Conservation (phyloP, 2,888 invertebrate species). For the Tubulanus polymorphus region DNA sequence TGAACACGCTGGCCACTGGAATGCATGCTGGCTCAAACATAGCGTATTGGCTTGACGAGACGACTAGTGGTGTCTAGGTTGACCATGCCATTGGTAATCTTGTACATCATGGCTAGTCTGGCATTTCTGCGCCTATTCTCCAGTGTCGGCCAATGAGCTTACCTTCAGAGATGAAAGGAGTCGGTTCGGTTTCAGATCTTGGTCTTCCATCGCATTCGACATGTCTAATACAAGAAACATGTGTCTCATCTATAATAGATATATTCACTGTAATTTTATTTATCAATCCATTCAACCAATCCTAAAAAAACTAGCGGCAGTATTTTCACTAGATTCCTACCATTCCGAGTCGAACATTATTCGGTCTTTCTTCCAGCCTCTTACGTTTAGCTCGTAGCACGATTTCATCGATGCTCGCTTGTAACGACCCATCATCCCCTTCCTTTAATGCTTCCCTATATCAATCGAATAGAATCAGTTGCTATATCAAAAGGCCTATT, state of each 20-base stretch:
- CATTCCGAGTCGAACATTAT: slow-evolving; percentile 84
- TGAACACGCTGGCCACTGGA: no score
- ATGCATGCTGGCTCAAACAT: no score
- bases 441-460: slow-evolving; percentile 84
- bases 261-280: not conserved
- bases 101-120: no score
- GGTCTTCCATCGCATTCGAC: slow-evolving; percentile 90
- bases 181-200: slow-evolving; percentile 91
- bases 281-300: no score
- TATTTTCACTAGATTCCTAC: no score
- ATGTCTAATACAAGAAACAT: slow-evolving; percentile 86
- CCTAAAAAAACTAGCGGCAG: no score
- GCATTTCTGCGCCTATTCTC: no score
- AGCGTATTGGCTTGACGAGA: no score
- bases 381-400: slow-evolving; percentile 80
- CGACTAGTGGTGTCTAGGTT: no score
- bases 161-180: slow-evolving; percentile 84
- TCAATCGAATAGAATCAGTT: not conserved
- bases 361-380: slow-evolving; percentile 53
- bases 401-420: slow-evolving; percentile 85
- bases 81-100: no score
- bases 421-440: slow-evolving; percentile 88
- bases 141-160: no score
- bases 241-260: slow-evolving; percentile 78
- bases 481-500: not conserved